These are phyloP conservation scores for Gallinago stenura DNA, from an alignment of 2,797 vertebrate genomes.

Conservation along the genomic window DNA sequence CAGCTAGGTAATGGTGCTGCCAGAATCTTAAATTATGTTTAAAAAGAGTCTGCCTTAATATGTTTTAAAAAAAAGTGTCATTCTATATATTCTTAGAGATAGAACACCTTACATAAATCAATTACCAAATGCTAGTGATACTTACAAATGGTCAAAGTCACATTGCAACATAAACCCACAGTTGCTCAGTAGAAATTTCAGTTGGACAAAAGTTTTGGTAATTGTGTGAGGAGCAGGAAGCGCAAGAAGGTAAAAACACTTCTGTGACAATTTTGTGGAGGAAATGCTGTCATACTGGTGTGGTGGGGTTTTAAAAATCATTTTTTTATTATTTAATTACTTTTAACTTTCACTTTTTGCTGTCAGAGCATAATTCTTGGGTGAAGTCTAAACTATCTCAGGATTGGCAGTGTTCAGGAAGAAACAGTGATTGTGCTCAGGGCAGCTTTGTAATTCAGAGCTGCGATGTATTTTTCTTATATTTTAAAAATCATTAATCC, in stretches of 20 bases:
- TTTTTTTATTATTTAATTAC: not conserved
- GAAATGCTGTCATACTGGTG: not conserved
- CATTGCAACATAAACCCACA: not conserved
- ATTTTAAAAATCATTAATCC: not conserved
- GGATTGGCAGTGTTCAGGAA: not conserved
- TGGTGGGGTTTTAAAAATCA: not conserved
- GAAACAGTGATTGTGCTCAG: not conserved
- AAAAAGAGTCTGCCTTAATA: not conserved
- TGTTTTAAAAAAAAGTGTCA: not conserved
- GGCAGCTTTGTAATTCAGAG: not conserved
- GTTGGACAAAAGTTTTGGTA: not conserved
- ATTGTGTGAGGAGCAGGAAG: not conserved
- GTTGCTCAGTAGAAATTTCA: not conserved
- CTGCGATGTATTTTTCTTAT: not conserved
- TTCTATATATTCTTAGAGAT: not conserved
- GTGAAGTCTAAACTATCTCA: not conserved
- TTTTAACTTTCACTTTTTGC: not conserved
- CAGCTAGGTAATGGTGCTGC: not conserved
- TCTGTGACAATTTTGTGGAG: not conserved
- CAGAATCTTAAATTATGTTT: not conserved
- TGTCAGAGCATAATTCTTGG: not conserved
- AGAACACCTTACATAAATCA: not conserved
- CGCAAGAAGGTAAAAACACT: not conserved
- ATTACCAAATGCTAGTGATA: not conserved
- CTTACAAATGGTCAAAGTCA: not conserved